phyloP scores from a whole-genome alignment of 1,140 invertebrate genomes.

The Diabrotica undecimpunctata region DNA sequence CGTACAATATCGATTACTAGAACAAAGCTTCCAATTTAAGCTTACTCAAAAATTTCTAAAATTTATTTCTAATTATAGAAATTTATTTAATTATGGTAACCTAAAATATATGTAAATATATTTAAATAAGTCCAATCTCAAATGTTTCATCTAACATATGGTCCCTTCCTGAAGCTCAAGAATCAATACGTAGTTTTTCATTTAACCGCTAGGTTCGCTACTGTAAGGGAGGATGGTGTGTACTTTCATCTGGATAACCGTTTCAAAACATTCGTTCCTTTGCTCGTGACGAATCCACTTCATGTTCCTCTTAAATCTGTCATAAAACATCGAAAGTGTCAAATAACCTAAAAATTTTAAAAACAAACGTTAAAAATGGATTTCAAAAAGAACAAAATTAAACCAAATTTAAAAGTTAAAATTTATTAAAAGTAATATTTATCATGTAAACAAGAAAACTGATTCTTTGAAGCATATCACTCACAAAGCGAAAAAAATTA shows the following conservation, averaged over 20 bases:
- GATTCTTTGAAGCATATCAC: slow-evolving; percentile 6
- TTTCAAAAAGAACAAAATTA: slow-evolving; percentile 20
- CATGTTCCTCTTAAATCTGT: slow-evolving; percentile 24
- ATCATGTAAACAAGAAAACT: slow-evolving; percentile 19
- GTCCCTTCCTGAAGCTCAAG: too few species aligned
- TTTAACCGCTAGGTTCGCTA: too few species aligned
- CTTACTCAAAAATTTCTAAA: too few species aligned
- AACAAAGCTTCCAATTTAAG: too few species aligned
- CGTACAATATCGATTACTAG: too few species aligned
- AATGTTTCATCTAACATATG: too few species aligned
- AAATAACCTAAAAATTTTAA: slow-evolving; percentile 12
- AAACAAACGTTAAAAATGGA: slow-evolving; percentile 16
- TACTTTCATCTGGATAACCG: not conserved
- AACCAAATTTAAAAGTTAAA: slow-evolving; percentile 18
- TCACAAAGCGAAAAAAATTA: not conserved
- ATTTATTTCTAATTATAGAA: too few species aligned
- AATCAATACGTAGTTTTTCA: too few species aligned
- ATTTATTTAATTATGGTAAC: too few species aligned
- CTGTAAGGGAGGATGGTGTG: too few species aligned
- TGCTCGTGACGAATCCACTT: slow-evolving; percentile 14
- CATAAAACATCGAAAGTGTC: slow-evolving; percentile 24
- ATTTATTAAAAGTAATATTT: slow-evolving; percentile 8
- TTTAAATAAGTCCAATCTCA: too few species aligned
- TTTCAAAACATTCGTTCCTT: slow-evolving; percentile 10
- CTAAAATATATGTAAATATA: too few species aligned